Base-by-base conservation (phyloP, 2,113 vertebrate genomes). In the Montifringilla adamsi region DNA sequence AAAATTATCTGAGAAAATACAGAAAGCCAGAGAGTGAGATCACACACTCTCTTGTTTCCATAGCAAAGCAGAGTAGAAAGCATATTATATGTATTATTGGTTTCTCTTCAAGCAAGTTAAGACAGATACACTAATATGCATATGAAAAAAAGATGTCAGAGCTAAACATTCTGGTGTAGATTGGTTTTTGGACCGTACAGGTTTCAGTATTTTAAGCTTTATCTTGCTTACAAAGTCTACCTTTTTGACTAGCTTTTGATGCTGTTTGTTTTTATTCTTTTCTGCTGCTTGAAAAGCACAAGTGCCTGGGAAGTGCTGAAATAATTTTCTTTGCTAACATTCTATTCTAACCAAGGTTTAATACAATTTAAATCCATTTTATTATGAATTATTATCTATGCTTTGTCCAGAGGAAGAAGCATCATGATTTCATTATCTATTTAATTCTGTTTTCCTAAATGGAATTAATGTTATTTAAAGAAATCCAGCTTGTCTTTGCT, bases 21-120 rank as follows among this genome's bases (percentile, higher is more conserved):
- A 90, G 84, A 90, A 93, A 90, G 91, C 82, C 83, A 50, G 82
- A 50, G 60, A 70, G 79, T 92, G 90, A 92, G 88, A 93, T 96
- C 90, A 90, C 86, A 95, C 74, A 89, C 80, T 37, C 47, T 83
- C 96, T 95, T 80, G 94, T 97, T 97, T 95, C 96, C 94, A 96
- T 97, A 97, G 96, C 95, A 95, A 96, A 97, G 86, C 47, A 44
- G 68, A 84, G 76, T 92, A 93, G 82, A 95, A 93, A 94, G 79
- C 92, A 90, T 84, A 88, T 93, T 96, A 89, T 68, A 87, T 1
- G 2, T 95, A 84, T 66, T 94, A 83, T 77, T 89, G 74, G 93
- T 95, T 97, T 91, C 74, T 93, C 78, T 69, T 93, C 72, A 90
- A 89, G 60, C 87, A 94, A 95, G 94, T 96, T 93, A 90, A 93